Conservation (phyloP, 2,888 invertebrate species). For the Nowickia ferox region DNA sequence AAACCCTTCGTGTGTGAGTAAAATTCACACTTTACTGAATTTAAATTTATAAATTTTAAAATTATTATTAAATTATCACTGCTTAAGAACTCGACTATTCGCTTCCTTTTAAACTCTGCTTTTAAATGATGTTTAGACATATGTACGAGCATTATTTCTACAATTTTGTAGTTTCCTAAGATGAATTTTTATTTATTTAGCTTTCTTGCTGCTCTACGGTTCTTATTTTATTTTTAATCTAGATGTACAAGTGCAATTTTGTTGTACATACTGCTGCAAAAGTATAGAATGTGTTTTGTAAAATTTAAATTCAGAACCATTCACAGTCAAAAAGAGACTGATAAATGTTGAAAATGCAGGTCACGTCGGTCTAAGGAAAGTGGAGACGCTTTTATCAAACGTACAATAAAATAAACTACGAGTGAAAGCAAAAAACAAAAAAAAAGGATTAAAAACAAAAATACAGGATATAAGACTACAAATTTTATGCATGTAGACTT, state of each 20-base stretch:
- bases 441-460: not conserved
- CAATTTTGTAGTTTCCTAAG: slow-evolving; percentile 47
- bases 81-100: not conserved
- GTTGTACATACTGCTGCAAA: not conserved
- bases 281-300: slow-evolving; percentile 29
- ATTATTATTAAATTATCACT: too few relatives aligned
- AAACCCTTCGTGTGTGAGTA: too few relatives aligned
- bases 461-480: slow-evolving; percentile 55
- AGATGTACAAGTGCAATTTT: not conserved
- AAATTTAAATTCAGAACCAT: slow-evolving; percentile 71
- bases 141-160: slow-evolving; percentile 3
- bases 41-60: too few relatives aligned
- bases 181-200: slow-evolving; percentile 40
- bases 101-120: not conserved
- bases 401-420: slow-evolving; percentile 61
- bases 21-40: too few relatives aligned
- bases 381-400: slow-evolving; percentile 69
- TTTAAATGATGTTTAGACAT: not conserved
- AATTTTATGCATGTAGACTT: slow-evolving; percentile 40
- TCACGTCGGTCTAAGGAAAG: slow-evolving; percentile 73
- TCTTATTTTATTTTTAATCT: slow-evolving; percentile 6
- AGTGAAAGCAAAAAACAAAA: slow-evolving; percentile 15
- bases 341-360: slow-evolving; percentile 71
- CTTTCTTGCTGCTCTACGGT: slow-evolving; percentile 23
- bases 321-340: slow-evolving; percentile 65